These are phyloP conservation scores for Orthosia gracilis DNA, from an alignment of 2,888 invertebrate species.

Conservation along the genomic window DNA sequence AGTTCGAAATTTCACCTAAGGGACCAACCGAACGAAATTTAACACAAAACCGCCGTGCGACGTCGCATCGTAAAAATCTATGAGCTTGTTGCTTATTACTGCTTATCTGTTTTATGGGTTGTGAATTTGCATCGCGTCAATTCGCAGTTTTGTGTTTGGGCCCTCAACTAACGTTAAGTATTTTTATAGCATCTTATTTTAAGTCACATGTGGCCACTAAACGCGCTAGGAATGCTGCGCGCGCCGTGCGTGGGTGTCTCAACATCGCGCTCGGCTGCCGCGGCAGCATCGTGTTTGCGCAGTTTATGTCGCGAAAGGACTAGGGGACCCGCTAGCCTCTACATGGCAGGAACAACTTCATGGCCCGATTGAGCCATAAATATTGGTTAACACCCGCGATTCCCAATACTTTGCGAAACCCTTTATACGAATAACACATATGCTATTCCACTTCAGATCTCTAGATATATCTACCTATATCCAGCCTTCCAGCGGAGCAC, in stretches of 20 bases:
- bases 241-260: conserved; percentile 37
- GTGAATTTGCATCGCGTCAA: no score
- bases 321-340: neutral
- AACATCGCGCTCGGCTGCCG: neutral
- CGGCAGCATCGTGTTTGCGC: conserved; percentile 35
- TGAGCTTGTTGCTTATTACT: no score
- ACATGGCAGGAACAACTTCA: conserved; percentile 52
- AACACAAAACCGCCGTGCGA: no score
- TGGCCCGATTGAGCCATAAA: conserved; percentile 56
- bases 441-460: conserved; percentile 19
- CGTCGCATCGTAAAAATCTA: no score
- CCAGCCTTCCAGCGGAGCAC: conserved; percentile 8
- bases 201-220: conserved; percentile 31
- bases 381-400: conserved; percentile 42
- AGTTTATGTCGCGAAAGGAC: conserved; percentile 33
- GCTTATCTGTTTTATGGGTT: no score
- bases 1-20: neutral
- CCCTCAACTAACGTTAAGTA: neutral
- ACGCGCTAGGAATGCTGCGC: conserved; percentile 22
- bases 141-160: no score
- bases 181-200: conserved; percentile 7
- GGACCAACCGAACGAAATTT: neutral
- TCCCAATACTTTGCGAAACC: conserved; percentile 38
- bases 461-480: conserved; percentile 3
- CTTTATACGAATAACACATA: conserved; percentile 19